Evolutionary conservation across 2,888 invertebrate species (phyloP), one percentile per base, ranked within the genome.

Genomic region (Pediacus dermestoides): DNA sequence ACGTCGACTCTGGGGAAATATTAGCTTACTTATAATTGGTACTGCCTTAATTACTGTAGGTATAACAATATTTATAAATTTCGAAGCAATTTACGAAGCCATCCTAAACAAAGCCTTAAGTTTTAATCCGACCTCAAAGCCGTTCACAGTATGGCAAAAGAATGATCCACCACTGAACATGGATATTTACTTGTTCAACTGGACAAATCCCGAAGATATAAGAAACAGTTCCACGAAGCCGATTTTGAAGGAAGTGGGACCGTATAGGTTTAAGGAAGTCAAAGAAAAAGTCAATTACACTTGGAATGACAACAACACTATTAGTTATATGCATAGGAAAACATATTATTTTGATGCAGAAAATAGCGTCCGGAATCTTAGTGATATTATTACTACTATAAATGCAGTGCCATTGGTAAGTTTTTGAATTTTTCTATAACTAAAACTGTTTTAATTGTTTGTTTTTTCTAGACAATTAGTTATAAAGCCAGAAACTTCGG

Each of bases 331-430:
- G 10, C 80, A 81, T 23, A 73, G 72, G 32, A 76, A 82, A 51
- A 74, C 72, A 38, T 91, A 84, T 77, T 74, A 73, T 59, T 90
- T 84, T 59, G 81, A 83, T 50, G 72, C 73, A 3, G 73, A 76
- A 14, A 70, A 72, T 53, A 85, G 85, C 58, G 77, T 74, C 30
- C 87, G 88, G 1, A 73, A 74, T n/a, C 70, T 88, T 10, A 68
- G 73, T 11, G 89, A 90, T 59, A 70, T 74, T 32, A 74, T 91
- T 47, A 81, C 79, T 1, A 85, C 82, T 1, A 68, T 90, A 1
- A 91, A 92, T 65, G 77, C 82, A 2, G 81, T 90, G 7, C 82
- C 86, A 34, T 75, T 87, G 72, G 91, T 91, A 62, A 78, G 63
- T 54, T 13, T 11, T 38, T 13, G 4, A n/a, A n/a, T n/a, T n/a